Conservation (phyloP, 2,888 invertebrate species). For the Dilophus febrilis region DNA sequence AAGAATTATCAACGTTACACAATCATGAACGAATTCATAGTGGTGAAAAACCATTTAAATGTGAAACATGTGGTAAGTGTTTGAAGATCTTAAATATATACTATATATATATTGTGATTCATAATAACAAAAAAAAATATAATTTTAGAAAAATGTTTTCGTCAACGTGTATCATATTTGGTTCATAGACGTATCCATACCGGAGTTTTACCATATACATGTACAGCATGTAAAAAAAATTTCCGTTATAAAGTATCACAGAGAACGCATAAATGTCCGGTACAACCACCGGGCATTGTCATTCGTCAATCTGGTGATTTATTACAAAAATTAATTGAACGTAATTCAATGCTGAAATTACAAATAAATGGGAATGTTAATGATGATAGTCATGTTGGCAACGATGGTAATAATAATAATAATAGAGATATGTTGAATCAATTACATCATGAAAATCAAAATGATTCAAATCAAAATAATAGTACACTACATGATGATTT, state of each 20-base stretch:
- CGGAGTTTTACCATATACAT: conserved; percentile 74
- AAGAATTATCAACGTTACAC: conserved; percentile 71
- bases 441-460: neutral
- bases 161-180: conserved; percentile 70
- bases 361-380: conserved; percentile 6
- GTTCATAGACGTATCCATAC: conserved; percentile 70
- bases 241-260: conserved; percentile 77
- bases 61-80: conserved; percentile 79
- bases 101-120: no score
- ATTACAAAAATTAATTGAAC: conserved; percentile 33
- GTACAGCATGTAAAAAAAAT: conserved; percentile 59
- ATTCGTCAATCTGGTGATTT: conserved; percentile 33
- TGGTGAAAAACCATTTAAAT: conserved; percentile 53
- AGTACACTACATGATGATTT: conserved; percentile 1
- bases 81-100: no score
- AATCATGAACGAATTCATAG: conserved; percentile 51
- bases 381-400: conserved; percentile 5
- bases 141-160: conserved; percentile 69
- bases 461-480: neutral
- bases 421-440: no score
- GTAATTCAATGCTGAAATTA: conserved; percentile 21
- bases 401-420: no score
- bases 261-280: conserved; percentile 33
- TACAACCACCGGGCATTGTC: conserved; percentile 40
- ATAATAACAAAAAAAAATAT: no score